Base-by-base conservation (phyloP, 2,888 invertebrate species). In the Lissonota sp. region DNA sequence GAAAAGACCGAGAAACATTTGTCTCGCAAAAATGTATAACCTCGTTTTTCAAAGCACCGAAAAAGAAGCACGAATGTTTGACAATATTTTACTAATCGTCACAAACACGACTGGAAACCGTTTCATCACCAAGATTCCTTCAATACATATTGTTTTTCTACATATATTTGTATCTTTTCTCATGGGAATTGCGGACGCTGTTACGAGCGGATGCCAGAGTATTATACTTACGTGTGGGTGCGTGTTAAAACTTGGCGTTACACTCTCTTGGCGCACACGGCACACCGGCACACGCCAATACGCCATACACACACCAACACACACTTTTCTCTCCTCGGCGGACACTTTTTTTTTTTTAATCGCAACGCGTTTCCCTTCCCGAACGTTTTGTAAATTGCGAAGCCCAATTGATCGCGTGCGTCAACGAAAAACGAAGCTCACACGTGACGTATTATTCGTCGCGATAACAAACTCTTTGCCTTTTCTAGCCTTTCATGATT, bases 141-240 rank as follows among this genome's bases (percentile, higher is more conserved):
- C 16, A 10, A 0, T 37, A n/a, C 49, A 12, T 5, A 5, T 7
- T 39, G 26, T 55, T 44, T 55, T 10, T 26, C 53, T 46, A 53
- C 1, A 8, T 44, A 10, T 44, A 44, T 44, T 53, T 53, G 14
- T 6, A 53, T 12, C 53, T 6, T 53, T 53, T 53, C 53, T 53
- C 14, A 14, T 12, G 14, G 14, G 12, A 53, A 14, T 51, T 12
- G 53, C 14, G 7, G 66, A 80, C 70, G 80, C 75, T 80, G 42
- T 53, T 12, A 26, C 58, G 7, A 58, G 39, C 70, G 75, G 75
- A 71, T 75, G 74, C 64, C 66, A n/a, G n/a, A n/a, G n/a, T n/a
- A 75, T 80, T 26, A 26, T 26, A 80, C 80, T 80, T 80, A 80
- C 80, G 75, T 72, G 66, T 55, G 44, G 51, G 67, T 75, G 53